Evolutionary conservation across 2,797 vertebrate genomes (phyloP), one percentile per base, ranked within the genome.

Genomic region (Chelidonichthys spinosus): DNA sequence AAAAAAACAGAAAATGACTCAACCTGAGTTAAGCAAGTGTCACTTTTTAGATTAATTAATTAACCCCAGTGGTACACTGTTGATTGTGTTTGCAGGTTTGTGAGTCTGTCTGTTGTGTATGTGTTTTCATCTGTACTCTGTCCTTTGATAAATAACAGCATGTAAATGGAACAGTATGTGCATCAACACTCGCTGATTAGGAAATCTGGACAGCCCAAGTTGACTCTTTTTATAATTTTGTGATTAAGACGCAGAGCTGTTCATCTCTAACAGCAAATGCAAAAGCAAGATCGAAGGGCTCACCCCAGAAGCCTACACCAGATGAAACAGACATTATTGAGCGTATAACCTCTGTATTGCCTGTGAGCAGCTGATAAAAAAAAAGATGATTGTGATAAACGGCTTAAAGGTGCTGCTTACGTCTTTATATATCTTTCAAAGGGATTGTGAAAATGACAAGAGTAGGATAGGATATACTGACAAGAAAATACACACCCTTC

Each of bases 171-270:
- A 72, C 69, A 61, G 43, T 63, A 77, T 72, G 52, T 86, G 87
- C 74, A 86, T 78, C 73, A 78, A 56, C 85, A 83, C 80, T 78
- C 43, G 4, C 69, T 83, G 68, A 86, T 90, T 85, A 88, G 56
- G 44, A 73, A 84, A 70, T 74, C 68, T 81, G 79, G 80, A 70
- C 49, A 44, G 64, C 68, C 64, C 25, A 76, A 84, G 65, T 85
- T 81, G 56, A 69, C 59, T 86, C 73, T 78, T 80, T 76, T 80
- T 69, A 69, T 87, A 87, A 92, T 92, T 88, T 67, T 71, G 72
- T 86, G 60, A 91, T 91, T 92, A 92, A 78, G 76, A 84, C 43
- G 0, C 49, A 42, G 69, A 72, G 44, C 54, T 68, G 64, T 80
- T 85, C 47, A 74, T 84, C 85, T 88, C 75, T 64, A 32, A 69